phyloP scores from a whole-genome alignment of 2,113 vertebrate species.

The Cololabis saira region DNA sequence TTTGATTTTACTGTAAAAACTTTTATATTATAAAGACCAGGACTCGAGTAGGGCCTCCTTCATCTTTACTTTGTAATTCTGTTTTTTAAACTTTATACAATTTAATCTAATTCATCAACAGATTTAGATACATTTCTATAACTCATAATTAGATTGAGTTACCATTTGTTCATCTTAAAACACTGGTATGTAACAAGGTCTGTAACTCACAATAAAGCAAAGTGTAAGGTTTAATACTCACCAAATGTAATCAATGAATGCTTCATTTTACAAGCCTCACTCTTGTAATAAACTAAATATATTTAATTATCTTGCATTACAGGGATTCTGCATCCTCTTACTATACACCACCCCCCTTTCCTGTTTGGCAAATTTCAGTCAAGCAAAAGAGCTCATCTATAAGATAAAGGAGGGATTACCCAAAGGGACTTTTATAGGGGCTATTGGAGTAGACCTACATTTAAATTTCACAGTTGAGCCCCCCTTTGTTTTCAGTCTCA shows the following conservation, averaged over 20 bases:
- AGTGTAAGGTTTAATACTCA: not conserved
- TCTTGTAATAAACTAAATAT: conserved; percentile 9
- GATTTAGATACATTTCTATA: not conserved
- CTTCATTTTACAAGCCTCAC: not conserved
- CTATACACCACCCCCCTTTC: conserved; percentile 87
- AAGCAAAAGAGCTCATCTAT: conserved; percentile 93
- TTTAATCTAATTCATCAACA: conserved; percentile 7
- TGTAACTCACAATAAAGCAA: conserved; percentile 3
- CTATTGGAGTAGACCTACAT: conserved; percentile 88
- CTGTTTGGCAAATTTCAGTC: conserved; percentile 92
- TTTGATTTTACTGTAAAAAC: no score
- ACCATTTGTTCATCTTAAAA: not conserved
- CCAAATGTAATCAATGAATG: not conserved
- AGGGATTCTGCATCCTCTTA: conserved; percentile 84
- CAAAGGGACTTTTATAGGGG: conserved; percentile 89
- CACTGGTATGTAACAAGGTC: conserved; percentile 1
- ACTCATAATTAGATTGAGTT: not conserved
- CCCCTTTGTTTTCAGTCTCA: conserved; percentile 89
- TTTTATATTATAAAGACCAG: no score
- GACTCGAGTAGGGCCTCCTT: no score
- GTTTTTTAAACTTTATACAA: not conserved
- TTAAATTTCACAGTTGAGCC: conserved; percentile 81
- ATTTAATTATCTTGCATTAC: conserved; percentile 64
- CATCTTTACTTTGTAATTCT: not conserved
- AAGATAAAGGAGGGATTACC: conserved; percentile 96